phyloP scores from a whole-genome alignment of 1,140 invertebrate species.

The Babylonia areolata region DNA sequence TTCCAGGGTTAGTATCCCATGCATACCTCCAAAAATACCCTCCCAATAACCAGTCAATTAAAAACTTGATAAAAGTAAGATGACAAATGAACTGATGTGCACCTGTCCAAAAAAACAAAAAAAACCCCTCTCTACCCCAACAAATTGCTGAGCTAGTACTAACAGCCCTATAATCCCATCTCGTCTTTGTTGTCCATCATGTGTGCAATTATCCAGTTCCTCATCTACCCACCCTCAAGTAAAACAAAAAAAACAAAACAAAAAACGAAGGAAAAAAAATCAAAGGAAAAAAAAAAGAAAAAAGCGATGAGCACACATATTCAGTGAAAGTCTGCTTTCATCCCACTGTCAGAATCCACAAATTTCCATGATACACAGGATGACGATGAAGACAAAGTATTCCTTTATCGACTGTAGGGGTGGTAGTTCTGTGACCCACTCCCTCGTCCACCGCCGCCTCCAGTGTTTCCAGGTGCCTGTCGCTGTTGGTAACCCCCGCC shows the following conservation, averaged over 20 bases:
- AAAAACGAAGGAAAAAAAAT: not conserved
- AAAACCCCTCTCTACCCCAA: too few species aligned
- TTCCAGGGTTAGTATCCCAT: not conserved
- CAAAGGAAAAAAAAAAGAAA: not conserved
- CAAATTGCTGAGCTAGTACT: too few species aligned
- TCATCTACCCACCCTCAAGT: not conserved
- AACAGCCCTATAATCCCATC: too few species aligned
- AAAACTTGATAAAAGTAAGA: too few species aligned
- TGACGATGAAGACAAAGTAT: not conserved
- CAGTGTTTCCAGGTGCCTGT: slow-evolving; percentile 37
- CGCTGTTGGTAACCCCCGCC: slow-evolving; percentile 33
- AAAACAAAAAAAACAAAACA: not conserved
- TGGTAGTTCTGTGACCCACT: slow-evolving; percentile 36
- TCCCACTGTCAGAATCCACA: not conserved
- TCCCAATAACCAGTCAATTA: too few species aligned
- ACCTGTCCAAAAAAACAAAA: too few species aligned
- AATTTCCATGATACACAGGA: not conserved
- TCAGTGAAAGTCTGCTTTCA: not conserved
- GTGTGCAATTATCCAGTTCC: too few species aligned
- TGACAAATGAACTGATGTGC: too few species aligned
- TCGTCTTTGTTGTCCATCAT: too few species aligned
- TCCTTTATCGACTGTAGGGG: slow-evolving; percentile 27
- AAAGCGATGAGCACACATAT: not conserved
- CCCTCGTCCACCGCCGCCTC: not conserved
- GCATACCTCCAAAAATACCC: not conserved